Conservation (phyloP, 2,888 invertebrate species). For the Apamea anceps region DNA sequence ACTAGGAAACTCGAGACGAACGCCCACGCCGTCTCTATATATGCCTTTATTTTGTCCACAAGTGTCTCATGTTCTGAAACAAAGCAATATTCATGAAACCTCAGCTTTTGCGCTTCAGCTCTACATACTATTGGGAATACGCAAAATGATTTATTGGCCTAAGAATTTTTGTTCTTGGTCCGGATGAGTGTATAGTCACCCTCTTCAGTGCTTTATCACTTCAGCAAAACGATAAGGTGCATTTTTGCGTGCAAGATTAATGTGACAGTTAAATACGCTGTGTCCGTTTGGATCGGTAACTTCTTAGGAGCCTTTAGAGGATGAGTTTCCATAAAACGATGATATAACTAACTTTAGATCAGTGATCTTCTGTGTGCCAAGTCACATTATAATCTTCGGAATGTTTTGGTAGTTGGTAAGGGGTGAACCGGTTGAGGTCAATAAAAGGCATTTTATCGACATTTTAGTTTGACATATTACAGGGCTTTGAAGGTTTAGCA, state of each 20-base stretch:
- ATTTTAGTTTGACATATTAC: no score
- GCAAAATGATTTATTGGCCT: neutral
- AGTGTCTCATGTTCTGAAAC: conserved; percentile 78
- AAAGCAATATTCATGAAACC: neutral
- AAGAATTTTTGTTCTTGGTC: neutral
- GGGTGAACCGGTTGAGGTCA: no score
- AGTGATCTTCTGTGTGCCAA: no score
- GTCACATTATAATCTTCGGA: no score
- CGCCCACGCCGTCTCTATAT: conserved; percentile 90
- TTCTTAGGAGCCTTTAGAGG: neutral
- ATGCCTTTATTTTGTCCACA: conserved; percentile 85
- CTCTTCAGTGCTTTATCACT: neutral
- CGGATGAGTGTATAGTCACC: neutral
- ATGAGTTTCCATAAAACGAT: neutral
- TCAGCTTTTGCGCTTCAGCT: neutral
- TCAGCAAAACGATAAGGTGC: neutral
- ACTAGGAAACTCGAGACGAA: conserved; percentile 95
- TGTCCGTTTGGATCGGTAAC: neutral
- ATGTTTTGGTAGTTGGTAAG: no score
- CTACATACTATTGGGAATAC: neutral
- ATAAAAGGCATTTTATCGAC: no score
- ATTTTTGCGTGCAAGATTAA: neutral
- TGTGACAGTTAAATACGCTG: neutral
- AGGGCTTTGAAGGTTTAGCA: no score
- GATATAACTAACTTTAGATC: neutral